Evolutionary conservation across 2,888 invertebrate species (phyloP).

Genomic region (Vannuccia rotundouncinata): DNA sequence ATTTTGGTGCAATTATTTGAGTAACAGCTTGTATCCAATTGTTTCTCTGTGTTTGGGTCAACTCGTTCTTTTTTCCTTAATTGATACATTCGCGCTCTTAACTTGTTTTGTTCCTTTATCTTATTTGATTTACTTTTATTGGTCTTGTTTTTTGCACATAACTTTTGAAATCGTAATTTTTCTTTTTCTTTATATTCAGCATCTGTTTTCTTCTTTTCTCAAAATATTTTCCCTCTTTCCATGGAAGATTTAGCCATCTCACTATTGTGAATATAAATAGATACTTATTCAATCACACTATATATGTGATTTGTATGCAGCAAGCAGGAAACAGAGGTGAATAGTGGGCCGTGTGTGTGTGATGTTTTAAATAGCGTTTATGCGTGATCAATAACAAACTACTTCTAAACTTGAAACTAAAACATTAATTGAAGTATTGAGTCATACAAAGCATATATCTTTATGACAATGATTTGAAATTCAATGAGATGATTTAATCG

Average conservation of each 20-base stretch:
- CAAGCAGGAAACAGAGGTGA: conserved; percentile 10
- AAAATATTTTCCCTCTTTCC: not conserved
- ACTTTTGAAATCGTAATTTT: not conserved
- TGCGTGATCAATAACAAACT: conserved; percentile 23
- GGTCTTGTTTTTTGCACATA: conserved; percentile 17
- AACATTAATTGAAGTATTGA: conserved; percentile 21
- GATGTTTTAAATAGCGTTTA: conserved; percentile 18
- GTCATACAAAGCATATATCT: conserved; percentile 24
- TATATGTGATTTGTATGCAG: conserved; percentile 18
- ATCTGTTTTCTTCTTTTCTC: conserved; percentile 11
- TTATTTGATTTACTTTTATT: conserved; percentile 21
- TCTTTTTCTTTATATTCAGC: conserved; percentile 23
- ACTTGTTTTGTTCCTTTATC: conserved; percentile 23
- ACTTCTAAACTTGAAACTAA: conserved; percentile 18
- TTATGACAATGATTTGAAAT: conserved; percentile 20
- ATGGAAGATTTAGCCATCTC: not conserved
- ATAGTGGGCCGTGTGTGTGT: not conserved
- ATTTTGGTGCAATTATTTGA: conserved; percentile 23
- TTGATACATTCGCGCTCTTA: conserved; percentile 1
- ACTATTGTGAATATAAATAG: conserved; percentile 19
- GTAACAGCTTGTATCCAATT: conserved; percentile 11
- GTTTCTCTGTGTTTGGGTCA: conserved; percentile 3
- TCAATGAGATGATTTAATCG: conserved; percentile 11
- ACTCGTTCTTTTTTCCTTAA: conserved; percentile 17
- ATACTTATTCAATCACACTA: conserved; percentile 12